Percentiles rank a stretch among this genome's conserved stretches.
These are phyloP conservation scores for Limnephilus lunatus DNA, from an alignment of 2,888 invertebrate genomes.

Conservation along the genomic window DNA sequence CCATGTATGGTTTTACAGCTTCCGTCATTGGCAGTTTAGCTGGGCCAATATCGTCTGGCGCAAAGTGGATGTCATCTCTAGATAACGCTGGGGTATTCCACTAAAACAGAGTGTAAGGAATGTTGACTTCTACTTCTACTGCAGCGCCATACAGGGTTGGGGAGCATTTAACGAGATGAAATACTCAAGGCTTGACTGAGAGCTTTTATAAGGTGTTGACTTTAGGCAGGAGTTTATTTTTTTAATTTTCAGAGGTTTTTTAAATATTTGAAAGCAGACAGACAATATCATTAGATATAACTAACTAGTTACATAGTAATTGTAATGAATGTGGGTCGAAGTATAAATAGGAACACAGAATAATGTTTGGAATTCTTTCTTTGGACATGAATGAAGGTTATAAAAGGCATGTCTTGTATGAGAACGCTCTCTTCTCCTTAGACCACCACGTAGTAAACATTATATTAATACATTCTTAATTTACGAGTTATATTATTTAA, in stretches of 20 bases:
- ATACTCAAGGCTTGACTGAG: neutral
- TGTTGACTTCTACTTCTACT: neutral
- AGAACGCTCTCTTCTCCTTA: too few relatives aligned
- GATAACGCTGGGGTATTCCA: conserved; percentile 20
- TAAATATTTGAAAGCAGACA: neutral
- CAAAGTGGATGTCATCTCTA: conserved; percentile 49
- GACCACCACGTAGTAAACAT: too few relatives aligned
- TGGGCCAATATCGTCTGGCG: conserved; percentile 42
- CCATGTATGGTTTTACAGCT: conserved; percentile 46
- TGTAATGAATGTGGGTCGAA: too few relatives aligned
- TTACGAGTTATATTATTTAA: too few relatives aligned
- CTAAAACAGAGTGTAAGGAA: conserved; percentile 2
- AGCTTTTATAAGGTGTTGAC: neutral
- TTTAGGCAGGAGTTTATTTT: neutral
- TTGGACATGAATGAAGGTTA: too few relatives aligned
- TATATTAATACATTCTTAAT: too few relatives aligned
- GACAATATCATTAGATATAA: neutral
- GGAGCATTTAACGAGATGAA: neutral
- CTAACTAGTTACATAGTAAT: too few relatives aligned
- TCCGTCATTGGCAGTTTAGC: conserved; percentile 48
- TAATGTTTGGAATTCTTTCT: too few relatives aligned
- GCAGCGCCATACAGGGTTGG: neutral
- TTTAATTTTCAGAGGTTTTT: neutral
- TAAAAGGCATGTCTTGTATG: too few relatives aligned
- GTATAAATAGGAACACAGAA: too few relatives aligned